Evolutionary conservation across 23 tunicate species (phyloP), one percentile per base, ranked within the genome.

Genomic region (Styela clava): DNA sequence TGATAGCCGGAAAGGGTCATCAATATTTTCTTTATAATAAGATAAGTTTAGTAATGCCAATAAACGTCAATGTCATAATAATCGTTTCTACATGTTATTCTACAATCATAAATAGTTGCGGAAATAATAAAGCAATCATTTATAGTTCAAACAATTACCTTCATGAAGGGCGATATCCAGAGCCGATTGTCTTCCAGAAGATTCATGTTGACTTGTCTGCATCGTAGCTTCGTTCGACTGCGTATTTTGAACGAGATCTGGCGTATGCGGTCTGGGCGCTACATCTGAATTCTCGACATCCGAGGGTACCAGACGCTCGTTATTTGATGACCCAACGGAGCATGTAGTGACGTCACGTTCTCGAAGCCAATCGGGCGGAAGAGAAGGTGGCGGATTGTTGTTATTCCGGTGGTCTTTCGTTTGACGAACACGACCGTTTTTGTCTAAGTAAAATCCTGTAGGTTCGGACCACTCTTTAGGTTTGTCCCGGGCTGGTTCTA

Each of bases 81-180:
- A n/a, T n/a, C n/a, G n/a, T n/a, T n/a, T n/a, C n/a, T n/a, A n/a
- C n/a, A n/a, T n/a, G n/a, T n/a, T n/a, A n/a, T n/a, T n/a, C n/a
- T n/a, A n/a, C n/a, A n/a, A n/a, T n/a, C n/a, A n/a, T n/a, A n/a
- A n/a, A n/a, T n/a, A n/a, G n/a, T n/a, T n/a, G n/a, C n/a, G n/a
- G n/a, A n/a, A n/a, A n/a, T n/a, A n/a, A n/a, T n/a, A n/a, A n/a
- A n/a, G n/a, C n/a, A n/a, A n/a, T n/a, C n/a, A n/a, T n/a, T n/a
- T n/a, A n/a, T n/a, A n/a, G n/a, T n/a, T n/a, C n/a, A n/a, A n/a
- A n/a, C n/a, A n/a, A n/a, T 71, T 18, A 71, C 77, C 77, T 71
- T 71, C 77, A 71, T 30, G 32, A 16, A 71, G 29, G 5, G 77
- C 77, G 5, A 71, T 34, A 71, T 71, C 77, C 37, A 71, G 16